Conservation (phyloP, 2,797 vertebrate species). For the Pogonophryne albipinna region DNA sequence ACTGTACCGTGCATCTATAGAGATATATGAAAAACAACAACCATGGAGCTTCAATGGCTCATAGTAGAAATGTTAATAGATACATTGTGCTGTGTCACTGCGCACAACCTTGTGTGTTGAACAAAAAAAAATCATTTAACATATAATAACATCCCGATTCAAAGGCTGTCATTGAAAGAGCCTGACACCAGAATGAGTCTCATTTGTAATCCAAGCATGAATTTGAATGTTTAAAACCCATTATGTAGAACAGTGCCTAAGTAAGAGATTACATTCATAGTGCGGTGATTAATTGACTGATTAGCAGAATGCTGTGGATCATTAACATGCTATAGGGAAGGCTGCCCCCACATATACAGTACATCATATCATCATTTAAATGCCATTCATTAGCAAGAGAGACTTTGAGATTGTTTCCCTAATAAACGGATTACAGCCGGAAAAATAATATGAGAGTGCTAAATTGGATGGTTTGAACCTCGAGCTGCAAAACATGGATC, state of each 20-base stretch:
- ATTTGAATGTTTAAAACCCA: slow-evolving; percentile 78
- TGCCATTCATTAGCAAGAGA: slow-evolving; percentile 75
- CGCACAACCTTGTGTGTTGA: background rate
- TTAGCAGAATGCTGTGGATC: slow-evolving; percentile 78
- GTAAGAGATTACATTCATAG: slow-evolving; percentile 82
- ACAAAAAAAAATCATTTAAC: slow-evolving; percentile 4
- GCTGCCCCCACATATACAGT: slow-evolving; percentile 64
- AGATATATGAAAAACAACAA: background rate
- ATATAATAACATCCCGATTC: slow-evolving; percentile 33
- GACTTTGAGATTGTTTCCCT: slow-evolving; percentile 65
- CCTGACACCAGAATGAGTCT: slow-evolving; percentile 35
- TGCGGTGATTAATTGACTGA: slow-evolving; percentile 84
- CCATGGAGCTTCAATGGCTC: slow-evolving; percentile 2
- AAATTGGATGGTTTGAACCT: slow-evolving; percentile 63
- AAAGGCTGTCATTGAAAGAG: slow-evolving; percentile 38
- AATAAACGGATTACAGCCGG: slow-evolving; percentile 73
- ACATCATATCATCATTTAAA: slow-evolving; percentile 74
- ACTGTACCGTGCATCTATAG: background rate
- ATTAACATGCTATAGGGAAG: slow-evolving; percentile 76
- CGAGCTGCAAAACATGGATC: slow-evolving; percentile 39
- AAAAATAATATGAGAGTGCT: slow-evolving; percentile 52
- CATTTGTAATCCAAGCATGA: slow-evolving; percentile 72
- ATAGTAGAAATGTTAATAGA: slow-evolving; percentile 1
- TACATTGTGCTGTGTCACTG: background rate
- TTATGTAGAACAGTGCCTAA: slow-evolving; percentile 78